Conservation (phyloP, 2,888 invertebrate species). For the Meloe dianella region DNA sequence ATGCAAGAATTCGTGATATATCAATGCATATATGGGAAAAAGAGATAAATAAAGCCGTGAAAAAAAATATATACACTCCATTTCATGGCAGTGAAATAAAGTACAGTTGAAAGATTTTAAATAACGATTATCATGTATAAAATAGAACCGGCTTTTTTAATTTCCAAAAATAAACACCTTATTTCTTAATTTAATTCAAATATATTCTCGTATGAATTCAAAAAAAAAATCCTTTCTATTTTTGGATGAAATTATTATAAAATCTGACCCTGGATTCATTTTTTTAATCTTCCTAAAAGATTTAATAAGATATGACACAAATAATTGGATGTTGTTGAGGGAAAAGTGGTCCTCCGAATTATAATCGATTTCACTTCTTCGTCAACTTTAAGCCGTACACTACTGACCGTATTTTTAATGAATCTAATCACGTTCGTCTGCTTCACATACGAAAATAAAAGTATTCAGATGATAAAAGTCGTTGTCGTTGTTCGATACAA, state of each 20-base stretch:
- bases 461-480: not conserved
- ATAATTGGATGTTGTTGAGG: not conserved
- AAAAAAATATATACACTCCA: not conserved
- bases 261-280: not conserved
- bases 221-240: no score
- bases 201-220: no score
- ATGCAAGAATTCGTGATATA: no score
- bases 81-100: not conserved
- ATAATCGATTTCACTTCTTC: conserved; percentile 2
- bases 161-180: no score
- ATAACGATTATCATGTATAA: no score
- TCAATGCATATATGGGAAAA: no score
- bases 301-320: not conserved
- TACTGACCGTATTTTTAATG: conserved; percentile 1
- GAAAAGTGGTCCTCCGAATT: not conserved
- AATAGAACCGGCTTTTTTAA: no score
- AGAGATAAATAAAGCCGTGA: no score
- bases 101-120: no score
- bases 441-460: not conserved
- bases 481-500: no score
- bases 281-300: not conserved
- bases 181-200: no score
- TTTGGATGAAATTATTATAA: no score
- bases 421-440: not conserved
- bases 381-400: not conserved